Evolutionary conservation across 2,888 invertebrate genomes (phyloP), one percentile per base, ranked within the genome.

Genomic region (Mimas tiliae): DNA sequence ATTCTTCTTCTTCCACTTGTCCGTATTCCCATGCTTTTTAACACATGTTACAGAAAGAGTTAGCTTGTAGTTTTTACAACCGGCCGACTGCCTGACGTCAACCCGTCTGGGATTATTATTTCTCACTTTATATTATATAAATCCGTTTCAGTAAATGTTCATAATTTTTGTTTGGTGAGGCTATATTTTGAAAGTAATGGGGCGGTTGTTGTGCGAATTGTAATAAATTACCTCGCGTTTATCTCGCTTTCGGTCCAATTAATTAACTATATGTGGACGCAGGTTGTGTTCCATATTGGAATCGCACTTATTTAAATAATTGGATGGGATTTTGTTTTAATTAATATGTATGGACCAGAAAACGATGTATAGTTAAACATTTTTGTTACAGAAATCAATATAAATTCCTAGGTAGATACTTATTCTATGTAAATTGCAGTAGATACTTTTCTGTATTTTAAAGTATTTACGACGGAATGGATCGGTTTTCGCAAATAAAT

Each of bases 221-320:
- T 85, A 86, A 89, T 88, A 88, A 88, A 90, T 90, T 86, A 87
- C 87, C 76, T 83, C 81, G 82, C 90, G 89, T 90, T 89, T 88
- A 89, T 89, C 85, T 85, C 85, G 73, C 79, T 78, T 77, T 78
- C 78, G 82, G 83, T 77, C 80, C 85, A 85, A 86, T 88, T 89
- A 89, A 90, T 89, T 88, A 86, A 84, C 76, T 79, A 75, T 76
- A 77, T 84, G 82, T 82, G 84, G 79, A 79, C 81, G 74, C 72
- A 66, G 63, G 63, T 62, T 68, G 69, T 66, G 66, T 65, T 72
- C 67, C 73, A 75, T 72, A 75, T 76, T 72, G 67, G 67, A 69
- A 65, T 71, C 68, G 73, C 72, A 72, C 68, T 67, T 66, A 69
- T 70, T 70, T 51, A 72, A 73, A 72, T 70, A 72, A 71, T 68